Conservation (phyloP, 2,113 vertebrate species). For the Lamprologus sp. region DNA sequence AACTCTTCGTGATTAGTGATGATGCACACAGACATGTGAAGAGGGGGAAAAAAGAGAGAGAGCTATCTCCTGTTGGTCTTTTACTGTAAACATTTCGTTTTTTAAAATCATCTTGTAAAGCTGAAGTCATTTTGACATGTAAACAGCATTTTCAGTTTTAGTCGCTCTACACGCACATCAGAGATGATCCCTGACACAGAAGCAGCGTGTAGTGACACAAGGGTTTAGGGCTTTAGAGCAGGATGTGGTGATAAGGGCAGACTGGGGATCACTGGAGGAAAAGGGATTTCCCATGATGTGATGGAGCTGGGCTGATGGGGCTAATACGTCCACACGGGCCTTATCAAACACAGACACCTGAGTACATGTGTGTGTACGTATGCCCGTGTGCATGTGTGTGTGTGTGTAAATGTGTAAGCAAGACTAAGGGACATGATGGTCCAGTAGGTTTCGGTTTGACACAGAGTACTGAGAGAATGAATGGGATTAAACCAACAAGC, state of each 20-base stretch:
- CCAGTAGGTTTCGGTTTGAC: constrained; percentile 3
- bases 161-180: neutral
- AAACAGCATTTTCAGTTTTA: neutral
- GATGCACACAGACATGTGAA: neutral
- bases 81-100: neutral
- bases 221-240: constrained; percentile 41
- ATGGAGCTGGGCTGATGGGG: constrained; percentile 1
- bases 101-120: neutral
- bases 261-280: constrained; percentile 33
- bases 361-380: neutral
- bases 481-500: constrained; percentile 56
- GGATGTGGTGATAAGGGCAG: constrained; percentile 35
- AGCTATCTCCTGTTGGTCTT: neutral
- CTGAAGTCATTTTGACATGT: neutral
- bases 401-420: neutral
- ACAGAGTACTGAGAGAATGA: constrained; percentile 20
- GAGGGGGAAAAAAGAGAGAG: rapidly evolving
- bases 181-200: constrained; percentile 23
- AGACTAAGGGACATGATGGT: neutral
- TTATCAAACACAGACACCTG: constrained; percentile 53
- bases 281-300: constrained; percentile 27
- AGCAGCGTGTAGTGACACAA: constrained; percentile 25
- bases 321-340: constrained; percentile 21
- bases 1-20: neutral
- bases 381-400: neutral